Evolutionary conservation across 2,797 vertebrate species (phyloP), one percentile per base, ranked within the genome.

Genomic region (Synanceia verrucosa): DNA sequence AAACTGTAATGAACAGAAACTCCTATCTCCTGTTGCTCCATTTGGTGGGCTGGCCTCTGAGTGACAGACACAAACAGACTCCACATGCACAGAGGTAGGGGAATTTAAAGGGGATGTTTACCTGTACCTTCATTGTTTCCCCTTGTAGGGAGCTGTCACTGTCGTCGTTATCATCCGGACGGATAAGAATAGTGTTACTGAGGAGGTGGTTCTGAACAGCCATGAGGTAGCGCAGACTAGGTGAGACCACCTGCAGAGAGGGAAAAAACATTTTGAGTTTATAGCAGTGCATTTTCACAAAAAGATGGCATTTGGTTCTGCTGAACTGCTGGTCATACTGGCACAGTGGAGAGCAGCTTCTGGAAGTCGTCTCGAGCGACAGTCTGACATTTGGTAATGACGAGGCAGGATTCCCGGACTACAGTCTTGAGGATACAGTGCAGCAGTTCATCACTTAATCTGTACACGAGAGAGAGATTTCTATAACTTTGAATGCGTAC

Each of bases 111-210:
- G 95, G 93, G 96, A 94, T 97, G 96, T 97, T 99, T 99, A 99
- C 97, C 97, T 99, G 98, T 99, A 99, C 98, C 98, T 99, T 99
- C 95, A 99, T 97, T 97, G 98, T 99, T 95, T 99, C 98, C 96
- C 97, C 98, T 93, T 99, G 98, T 89, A 99, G 95, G 96, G 98
- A 99, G 96, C 89, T 97, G 95, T 99, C 98, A 93, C 98, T 99
- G 94, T 99, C 98, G 77, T 99, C 98, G 10, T 83, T 95, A 74
- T 99, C 97, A 84, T 99, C 97, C 10, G 98, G 97, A 82, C 96
- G 96, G 91, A 99, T 97, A 88, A 99, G 94, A 92, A 99, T 82
- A 80, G 96, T 98, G 93, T 99, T 99, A 95, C 97, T 99, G 86
- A 99, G 97, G 89, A 99, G 96, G 92, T 99, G 98, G 92, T 99